Evolutionary conservation across 2,888 invertebrate genomes (phyloP), one percentile per base, ranked within the genome.

Genomic region (Ischnura elegans): DNA sequence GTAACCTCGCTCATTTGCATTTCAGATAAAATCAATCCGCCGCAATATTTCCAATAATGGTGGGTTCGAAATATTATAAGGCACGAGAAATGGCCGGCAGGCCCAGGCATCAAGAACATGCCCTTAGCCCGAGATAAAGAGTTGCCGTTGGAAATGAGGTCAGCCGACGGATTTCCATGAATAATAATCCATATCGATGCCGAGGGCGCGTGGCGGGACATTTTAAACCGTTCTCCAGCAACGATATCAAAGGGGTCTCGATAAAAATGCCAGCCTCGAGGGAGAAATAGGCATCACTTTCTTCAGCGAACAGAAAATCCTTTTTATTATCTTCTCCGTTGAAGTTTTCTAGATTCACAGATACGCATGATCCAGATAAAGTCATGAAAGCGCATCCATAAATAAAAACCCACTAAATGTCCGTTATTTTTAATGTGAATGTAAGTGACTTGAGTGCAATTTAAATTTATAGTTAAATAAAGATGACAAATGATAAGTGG

Each of bases 81-180:
- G 55, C 87, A 87, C 87, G 55, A 87, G 55, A 51, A 55, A 21
- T 45, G 45, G 36, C 45, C n/a, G 45, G 42, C 19, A 55, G 55
- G 21, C 42, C 55, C 87, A 13, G 43, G 87, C 55, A 87, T 42
- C 51, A 55, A 87, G 51, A 87, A 87, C 42, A 51, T 55, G 51
- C 16, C 87, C 47, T 51, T 42, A 87, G 51, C 87, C 51, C 21
- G 47, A 87, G 87, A 87, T 87, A 87, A 87, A 55, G n/a, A n/a
- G 42, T 55, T 36, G n/a, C 76, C 36, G 46, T 55, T 42, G 43
- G 87, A 25, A 87, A 87, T 55, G 87, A 46, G 87, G 87, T 87
- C 87, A 55, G 42, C 61, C 55, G 76, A 29, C 36, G 42, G 55
- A 55, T 87, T 87, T 87, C 42, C 87, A 42, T 25, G 36, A 61